Conservation (phyloP, 2,888 invertebrate species). For the Cerceris ruficornis region DNA sequence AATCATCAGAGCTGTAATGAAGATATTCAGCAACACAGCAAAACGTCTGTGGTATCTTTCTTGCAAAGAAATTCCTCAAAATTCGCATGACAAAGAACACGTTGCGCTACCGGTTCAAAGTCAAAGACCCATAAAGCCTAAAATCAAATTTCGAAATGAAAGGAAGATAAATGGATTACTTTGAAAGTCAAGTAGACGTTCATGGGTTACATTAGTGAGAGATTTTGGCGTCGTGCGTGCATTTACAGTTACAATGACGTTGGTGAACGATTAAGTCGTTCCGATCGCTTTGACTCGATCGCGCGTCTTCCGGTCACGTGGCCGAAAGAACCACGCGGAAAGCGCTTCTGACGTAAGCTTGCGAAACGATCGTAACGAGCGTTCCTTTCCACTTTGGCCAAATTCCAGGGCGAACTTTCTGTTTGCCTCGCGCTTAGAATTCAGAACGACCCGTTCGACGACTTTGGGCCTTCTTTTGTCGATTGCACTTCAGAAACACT, state of each 20-base stretch:
- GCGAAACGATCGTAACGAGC: conserved; percentile 32
- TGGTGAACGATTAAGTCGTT: background rate
- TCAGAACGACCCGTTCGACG: conserved; percentile 48
- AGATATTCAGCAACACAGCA: too few species aligned
- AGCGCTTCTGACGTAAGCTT: conserved; percentile 48
- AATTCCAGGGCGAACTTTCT: conserved; percentile 77
- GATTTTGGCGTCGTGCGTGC: background rate
- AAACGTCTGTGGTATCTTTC: too few species aligned
- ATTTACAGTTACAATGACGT: background rate
- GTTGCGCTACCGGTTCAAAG: too few species aligned
- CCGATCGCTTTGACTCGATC: background rate
- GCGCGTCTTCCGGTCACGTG: conserved; percentile 51
- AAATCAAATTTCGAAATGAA: too few species aligned
- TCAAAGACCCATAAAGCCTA: too few species aligned
- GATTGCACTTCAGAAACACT: conserved; percentile 25
- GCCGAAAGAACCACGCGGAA: conserved; percentile 16
- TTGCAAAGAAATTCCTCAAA: too few species aligned
- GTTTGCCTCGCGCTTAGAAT: conserved; percentile 66
- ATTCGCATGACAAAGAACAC: too few species aligned
- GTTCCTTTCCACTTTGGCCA: conserved; percentile 72
- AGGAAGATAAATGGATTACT: too few species aligned
- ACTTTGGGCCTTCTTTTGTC: conserved; percentile 7
- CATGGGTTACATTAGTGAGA: too few species aligned
- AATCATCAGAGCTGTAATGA: too few species aligned
- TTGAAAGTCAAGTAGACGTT: too few species aligned